A percentile compares a stretch with the other conserved stretches of the same genome.
Evolutionary conservation across 2,113 vertebrate species (phyloP).

Genomic region (Planiliza haematocheilus): DNA sequence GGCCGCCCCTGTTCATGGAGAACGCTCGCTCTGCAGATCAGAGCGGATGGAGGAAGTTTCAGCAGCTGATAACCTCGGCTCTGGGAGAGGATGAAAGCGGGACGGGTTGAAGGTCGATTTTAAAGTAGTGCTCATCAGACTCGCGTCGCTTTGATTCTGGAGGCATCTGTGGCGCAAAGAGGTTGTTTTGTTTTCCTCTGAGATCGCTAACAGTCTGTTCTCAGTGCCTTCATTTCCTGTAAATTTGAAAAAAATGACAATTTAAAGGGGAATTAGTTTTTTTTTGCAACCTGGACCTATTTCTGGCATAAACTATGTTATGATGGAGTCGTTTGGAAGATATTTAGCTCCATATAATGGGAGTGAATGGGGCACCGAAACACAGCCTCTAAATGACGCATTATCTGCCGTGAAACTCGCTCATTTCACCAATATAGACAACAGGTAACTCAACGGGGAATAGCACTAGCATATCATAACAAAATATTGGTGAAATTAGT

Average conservation of each 20-base stretch:
- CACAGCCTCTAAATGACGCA: too few relatives aligned
- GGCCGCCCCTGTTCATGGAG: slow-evolving; percentile 49
- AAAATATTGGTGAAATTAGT: too few relatives aligned
- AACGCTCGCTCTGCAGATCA: slow-evolving; percentile 4
- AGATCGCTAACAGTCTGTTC: background rate
- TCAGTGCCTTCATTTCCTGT: slow-evolving; percentile 28
- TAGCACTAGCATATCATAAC: too few relatives aligned
- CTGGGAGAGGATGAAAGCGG: slow-evolving; percentile 34
- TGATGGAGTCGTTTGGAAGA: too few relatives aligned
- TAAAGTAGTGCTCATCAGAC: slow-evolving; percentile 19
- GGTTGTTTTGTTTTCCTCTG: background rate
- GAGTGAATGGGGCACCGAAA: too few relatives aligned
- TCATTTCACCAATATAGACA: too few relatives aligned
- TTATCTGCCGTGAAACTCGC: too few relatives aligned
- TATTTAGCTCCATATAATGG: too few relatives aligned
- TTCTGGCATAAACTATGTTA: too few relatives aligned
- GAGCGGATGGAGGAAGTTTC: background rate
- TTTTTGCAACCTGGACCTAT: too few relatives aligned
- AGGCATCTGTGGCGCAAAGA: slow-evolving; percentile 34
- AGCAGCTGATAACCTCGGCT: slow-evolving; percentile 50
- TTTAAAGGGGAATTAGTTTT: too few relatives aligned
- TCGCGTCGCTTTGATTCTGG: slow-evolving; percentile 25
- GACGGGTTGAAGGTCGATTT: slow-evolving; percentile 3
- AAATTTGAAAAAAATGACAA: background rate
- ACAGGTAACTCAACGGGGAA: too few relatives aligned